Conservation (phyloP, 1,140 invertebrate species). For the Tetranychus cinnabarinus region DNA sequence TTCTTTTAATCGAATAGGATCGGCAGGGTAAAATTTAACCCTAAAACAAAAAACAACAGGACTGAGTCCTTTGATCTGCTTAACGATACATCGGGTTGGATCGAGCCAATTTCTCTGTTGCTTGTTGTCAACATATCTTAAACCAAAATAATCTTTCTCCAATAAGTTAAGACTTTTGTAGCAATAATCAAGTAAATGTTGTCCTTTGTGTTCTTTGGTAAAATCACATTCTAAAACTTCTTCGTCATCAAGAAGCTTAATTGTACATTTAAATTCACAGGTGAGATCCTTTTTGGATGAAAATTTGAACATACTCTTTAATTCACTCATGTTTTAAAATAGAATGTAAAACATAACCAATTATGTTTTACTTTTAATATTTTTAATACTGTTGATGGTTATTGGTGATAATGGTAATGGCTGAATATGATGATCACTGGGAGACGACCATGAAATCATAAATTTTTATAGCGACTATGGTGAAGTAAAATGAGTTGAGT, state of each 20-base stretch:
- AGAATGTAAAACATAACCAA: no score
- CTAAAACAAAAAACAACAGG: constrained; percentile 72
- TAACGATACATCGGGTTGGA: constrained; percentile 67
- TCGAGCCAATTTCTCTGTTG: constrained; percentile 93
- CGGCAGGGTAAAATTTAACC: constrained; percentile 80
- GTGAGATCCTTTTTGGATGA: constrained; percentile 55
- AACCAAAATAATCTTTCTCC: constrained; percentile 91
- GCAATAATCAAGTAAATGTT: constrained; percentile 72
- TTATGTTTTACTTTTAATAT: no score
- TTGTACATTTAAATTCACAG: constrained; percentile 73
- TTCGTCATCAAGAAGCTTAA: constrained; percentile 73
- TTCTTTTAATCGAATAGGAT: constrained; percentile 57
- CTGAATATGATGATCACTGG: no score
- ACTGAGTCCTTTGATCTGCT: constrained; percentile 74
- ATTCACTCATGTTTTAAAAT: no score
- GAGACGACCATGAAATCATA: no score
- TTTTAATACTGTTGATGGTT: no score
- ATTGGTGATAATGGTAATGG: no score
- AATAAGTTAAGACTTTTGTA: constrained; percentile 76
- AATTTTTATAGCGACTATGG: no score
- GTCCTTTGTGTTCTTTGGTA: constrained; percentile 77
- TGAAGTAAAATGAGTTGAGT: no score
- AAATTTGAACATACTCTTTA: constrained; percentile 33
- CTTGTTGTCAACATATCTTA: constrained; percentile 70
- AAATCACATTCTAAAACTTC: constrained; percentile 86